Evolutionary conservation across 2,888 invertebrate genomes (phyloP).

Genomic region (Dinocampus coccinellae): DNA sequence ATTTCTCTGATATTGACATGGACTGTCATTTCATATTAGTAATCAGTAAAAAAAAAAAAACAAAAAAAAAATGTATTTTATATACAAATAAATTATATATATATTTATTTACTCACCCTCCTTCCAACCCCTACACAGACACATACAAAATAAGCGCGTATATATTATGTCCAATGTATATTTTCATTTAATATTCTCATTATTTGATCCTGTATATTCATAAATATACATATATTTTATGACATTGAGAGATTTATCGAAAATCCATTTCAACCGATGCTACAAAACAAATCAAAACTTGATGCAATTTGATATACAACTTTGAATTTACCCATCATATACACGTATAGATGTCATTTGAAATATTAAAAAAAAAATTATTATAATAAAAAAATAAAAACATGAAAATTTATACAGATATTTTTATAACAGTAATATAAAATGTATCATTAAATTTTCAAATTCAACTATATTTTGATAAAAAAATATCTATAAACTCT

Average conservation of each 20-base stretch:
- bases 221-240: neutral
- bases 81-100: too few relatives aligned
- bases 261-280: conserved; percentile 14
- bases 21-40: too few relatives aligned
- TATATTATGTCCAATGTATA: neutral
- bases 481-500: neutral
- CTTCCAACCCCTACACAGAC: too few relatives aligned
- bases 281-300: conserved; percentile 7
- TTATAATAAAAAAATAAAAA: neutral
- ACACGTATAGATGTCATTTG: neutral
- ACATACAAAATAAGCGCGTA: neutral
- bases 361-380: neutral
- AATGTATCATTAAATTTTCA: neutral
- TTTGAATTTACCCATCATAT: neutral
- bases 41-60: too few relatives aligned
- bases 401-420: too few relatives aligned
- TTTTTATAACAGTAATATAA: neutral
- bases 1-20: too few relatives aligned
- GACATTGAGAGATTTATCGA: conserved; percentile 10
- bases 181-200: neutral
- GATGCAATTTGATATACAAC: neutral
- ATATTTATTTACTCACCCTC: neutral
- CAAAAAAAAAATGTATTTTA: too few relatives aligned
- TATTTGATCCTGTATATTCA: neutral
- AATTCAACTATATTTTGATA: neutral